Conservation (phyloP, 2,797 vertebrate species). For the Morus bassanus region DNA sequence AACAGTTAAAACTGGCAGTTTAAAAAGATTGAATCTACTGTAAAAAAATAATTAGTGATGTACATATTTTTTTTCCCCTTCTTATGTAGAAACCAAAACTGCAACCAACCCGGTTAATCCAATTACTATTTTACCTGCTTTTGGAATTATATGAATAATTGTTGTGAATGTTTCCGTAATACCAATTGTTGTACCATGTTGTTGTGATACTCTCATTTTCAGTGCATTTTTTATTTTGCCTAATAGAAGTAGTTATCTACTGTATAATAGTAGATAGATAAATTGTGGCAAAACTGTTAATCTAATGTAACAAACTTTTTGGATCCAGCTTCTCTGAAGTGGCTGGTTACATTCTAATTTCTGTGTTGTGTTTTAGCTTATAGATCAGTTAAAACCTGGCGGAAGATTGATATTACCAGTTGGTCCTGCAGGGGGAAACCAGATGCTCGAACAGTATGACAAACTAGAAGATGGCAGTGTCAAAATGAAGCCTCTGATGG, state of each 20-base stretch:
- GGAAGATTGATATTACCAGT: constrained; percentile 97
- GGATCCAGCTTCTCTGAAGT: constrained; percentile 4
- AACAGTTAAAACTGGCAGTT: neutral
- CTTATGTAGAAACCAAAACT: neutral
- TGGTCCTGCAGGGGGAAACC: constrained; percentile 96
- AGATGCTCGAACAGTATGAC: constrained; percentile 99
- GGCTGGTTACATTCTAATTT: constrained; percentile 48
- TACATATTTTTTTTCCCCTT: neutral
- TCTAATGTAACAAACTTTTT: constrained; percentile 11
- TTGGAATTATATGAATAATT: neutral
- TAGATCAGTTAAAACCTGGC: constrained; percentile 98
- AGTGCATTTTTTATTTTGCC: neutral
- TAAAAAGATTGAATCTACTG: neutral
- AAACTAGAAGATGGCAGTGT: constrained; percentile 97
- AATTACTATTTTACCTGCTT: neutral
- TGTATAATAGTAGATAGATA: neutral
- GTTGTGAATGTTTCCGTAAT: neutral
- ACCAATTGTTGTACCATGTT: neutral
- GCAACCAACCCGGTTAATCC: neutral
- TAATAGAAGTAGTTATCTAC: neutral
- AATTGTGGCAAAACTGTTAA: neutral
- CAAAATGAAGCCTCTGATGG: constrained; percentile 99
- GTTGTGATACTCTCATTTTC: neutral
- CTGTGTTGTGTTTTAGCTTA: constrained; percentile 81
- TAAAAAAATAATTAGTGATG: neutral